Base-by-base conservation (phyloP, 2,888 invertebrate genomes). In the Heliconius hortense region DNA sequence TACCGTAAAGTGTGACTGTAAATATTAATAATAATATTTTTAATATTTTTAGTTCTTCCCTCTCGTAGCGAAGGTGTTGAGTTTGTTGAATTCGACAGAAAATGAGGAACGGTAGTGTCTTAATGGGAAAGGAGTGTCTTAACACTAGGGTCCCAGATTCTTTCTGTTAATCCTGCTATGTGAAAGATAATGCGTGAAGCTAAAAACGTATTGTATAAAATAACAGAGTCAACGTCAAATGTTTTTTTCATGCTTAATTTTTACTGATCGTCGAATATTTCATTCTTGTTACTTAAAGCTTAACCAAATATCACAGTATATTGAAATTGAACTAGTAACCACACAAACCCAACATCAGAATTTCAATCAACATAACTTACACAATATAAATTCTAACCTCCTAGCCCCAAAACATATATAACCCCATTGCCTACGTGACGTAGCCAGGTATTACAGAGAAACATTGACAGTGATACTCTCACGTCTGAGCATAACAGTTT, bases 401-500 rank as follows among this genome's bases (percentile, higher is more conserved):
- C 43, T 69, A 35, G 7, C 8, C 15, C 35, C 35, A 15, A 69
- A 24, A 39, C 39, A n/a, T 11, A 64, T 71, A 59, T 72, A 68
- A 43, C 68, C 63, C 4, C n/a, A 69, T 53, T 53, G 35, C 64
- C 66, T 39, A 69, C 69, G 53, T 69, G 56, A 56, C 56, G 31
- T 35, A 56, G 8, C 69, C 56, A 69, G 69, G 66, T 43, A 64
- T 64, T 39, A 56, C 31, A 53, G n/a, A n/a, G 43, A 28, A 48
- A 73, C 66, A 75, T 78, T 75, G 78, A 78, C 75, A 77, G 71
- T 62, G 70, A 76, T 60, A 70, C 66, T 70, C 56, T 59, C 72
- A 53, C 73, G 68, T 73, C 60, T 18, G 56, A 59, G 56, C 59
- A 72, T 28, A 64, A 66, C 66, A 59, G 53, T 71, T 39, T 66